phyloP scores from a whole-genome alignment of 1,140 invertebrate genomes.

The Babylonia areolata region DNA sequence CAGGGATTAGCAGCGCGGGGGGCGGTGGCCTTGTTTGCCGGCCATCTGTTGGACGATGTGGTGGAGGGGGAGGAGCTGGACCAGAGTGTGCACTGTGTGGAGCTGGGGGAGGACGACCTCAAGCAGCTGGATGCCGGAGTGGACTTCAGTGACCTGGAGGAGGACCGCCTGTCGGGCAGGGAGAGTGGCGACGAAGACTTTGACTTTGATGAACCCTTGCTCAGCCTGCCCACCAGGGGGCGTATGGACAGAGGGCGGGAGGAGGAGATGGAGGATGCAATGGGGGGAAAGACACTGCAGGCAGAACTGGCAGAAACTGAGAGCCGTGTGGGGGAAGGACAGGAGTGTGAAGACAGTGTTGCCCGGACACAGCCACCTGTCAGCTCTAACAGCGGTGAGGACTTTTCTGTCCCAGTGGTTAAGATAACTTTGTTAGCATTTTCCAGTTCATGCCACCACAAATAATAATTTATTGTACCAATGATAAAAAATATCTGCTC shows the following conservation, averaged over 20 bases:
- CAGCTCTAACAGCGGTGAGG: background rate
- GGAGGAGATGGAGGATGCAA: background rate
- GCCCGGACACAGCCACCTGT: background rate
- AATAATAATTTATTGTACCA: no score
- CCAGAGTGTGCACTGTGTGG: slow-evolving; percentile 56
- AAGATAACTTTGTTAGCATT: no score
- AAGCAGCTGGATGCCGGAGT: slow-evolving; percentile 60
- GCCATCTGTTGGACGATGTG: slow-evolving; percentile 36
- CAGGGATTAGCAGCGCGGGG: slow-evolving; percentile 19
- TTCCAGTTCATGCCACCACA: no score
- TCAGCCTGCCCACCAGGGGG: slow-evolving; percentile 7
- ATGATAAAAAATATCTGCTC: no score
- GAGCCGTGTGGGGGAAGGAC: slow-evolving; percentile 30
- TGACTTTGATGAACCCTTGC: slow-evolving; percentile 28
- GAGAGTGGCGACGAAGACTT: slow-evolving; percentile 35
- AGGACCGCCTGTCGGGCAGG: slow-evolving; percentile 34
- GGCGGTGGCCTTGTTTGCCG: slow-evolving; percentile 32
- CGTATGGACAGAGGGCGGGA: background rate
- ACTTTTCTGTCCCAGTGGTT: no score
- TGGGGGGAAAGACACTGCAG: slow-evolving; percentile 3
- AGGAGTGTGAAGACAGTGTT: slow-evolving; percentile 36
- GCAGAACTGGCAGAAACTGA: slow-evolving; percentile 22
- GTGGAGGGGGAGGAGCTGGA: slow-evolving; percentile 56
- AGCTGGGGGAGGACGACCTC: slow-evolving; percentile 62
- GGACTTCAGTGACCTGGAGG: slow-evolving; percentile 62